Evolutionary conservation across 2,113 vertebrate species (phyloP), one percentile per base, ranked within the genome.

Genomic region (Muscicapa adusta): DNA sequence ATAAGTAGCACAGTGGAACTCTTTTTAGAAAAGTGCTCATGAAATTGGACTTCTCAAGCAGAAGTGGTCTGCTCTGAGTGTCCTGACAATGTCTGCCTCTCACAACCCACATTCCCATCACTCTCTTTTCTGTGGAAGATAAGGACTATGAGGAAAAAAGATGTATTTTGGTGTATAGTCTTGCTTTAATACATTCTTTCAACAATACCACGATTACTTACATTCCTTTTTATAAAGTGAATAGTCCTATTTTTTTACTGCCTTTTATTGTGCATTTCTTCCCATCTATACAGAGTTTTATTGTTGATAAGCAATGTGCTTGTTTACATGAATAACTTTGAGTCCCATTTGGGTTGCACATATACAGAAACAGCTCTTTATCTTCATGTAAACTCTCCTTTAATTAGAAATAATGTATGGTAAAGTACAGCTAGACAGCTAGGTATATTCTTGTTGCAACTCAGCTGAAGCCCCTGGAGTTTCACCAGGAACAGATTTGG

Each of bases 401-500:
- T 72, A 91, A 60, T 74, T 40, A 95, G 51, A 80, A 88, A 57
- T 53, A 63, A 13, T 28, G 4, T 48, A 29, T 75, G 79, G 33
- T 7, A 42, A 83, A 74, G 11, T 51, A 66, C 25, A 86, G 60
- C 18, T 71, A 67, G 63, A 56, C 65, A 71, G 42, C 51, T 68
- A 83, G 77, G 13, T 74, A 90, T 93, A 53, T 68, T 76, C 74
- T 92, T 93, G 45, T 48, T 2, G 1, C 45, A 92, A 38, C 15
- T 81, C 20, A 28, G 22, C 40, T 33, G 73, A 92, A 91, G n/a
- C 40, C 62, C 57, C 80, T 38, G 28, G 68, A 93, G 85, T 77
- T 95, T 75, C 85, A 93, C 29, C 26, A 85, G 81, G 54, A 89
- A 63, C 38, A 83, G 79, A 80, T 95, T 76, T 88, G 85, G 75